Conservation (phyloP, 2,888 invertebrate species). For the Drosophila prostipennis region DNA sequence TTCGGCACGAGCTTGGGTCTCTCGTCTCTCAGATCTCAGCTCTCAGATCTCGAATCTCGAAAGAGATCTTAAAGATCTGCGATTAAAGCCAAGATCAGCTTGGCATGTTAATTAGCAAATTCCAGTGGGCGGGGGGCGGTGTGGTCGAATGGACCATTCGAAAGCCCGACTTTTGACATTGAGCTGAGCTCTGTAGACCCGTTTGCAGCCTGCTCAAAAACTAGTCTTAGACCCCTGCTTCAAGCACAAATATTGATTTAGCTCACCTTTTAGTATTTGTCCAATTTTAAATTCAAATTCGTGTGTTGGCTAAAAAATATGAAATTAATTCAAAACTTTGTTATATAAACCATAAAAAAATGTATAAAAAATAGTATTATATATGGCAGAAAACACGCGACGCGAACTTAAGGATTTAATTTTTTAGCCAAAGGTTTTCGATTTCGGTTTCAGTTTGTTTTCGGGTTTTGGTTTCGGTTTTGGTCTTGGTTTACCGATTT, state of each 20-base stretch:
- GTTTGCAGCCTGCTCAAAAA: conserved; percentile 13
- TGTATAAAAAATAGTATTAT: conserved; percentile 16
- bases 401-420: not conserved
- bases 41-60: not conserved
- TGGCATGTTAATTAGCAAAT: conserved; percentile 22
- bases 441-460: conserved; percentile 46
- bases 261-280: conserved; percentile 29
- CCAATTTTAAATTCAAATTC: conserved; percentile 32
- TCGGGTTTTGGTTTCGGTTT: conserved; percentile 15
- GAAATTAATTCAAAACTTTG: conserved; percentile 8
- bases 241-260: conserved; percentile 7
- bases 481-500: conserved; percentile 67
- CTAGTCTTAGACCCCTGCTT: conserved; percentile 11
- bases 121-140: conserved; percentile 1
- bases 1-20: conserved; percentile 57
- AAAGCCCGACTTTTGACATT: conserved; percentile 16
- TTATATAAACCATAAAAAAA: conserved; percentile 18
- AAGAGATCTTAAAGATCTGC: conserved; percentile 27
- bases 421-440: conserved; percentile 11
- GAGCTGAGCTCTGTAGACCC: conserved; percentile 15
- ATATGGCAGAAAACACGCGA: conserved; percentile 11
- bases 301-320: conserved; percentile 14
- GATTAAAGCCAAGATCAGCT: conserved; percentile 3
- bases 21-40: not conserved
- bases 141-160: not conserved